Percentiles rank a stretch among this genome's conserved stretches.
Conservation (phyloP, 2,113 vertebrate genomes). For the Eulemur rufifrons region DNA sequence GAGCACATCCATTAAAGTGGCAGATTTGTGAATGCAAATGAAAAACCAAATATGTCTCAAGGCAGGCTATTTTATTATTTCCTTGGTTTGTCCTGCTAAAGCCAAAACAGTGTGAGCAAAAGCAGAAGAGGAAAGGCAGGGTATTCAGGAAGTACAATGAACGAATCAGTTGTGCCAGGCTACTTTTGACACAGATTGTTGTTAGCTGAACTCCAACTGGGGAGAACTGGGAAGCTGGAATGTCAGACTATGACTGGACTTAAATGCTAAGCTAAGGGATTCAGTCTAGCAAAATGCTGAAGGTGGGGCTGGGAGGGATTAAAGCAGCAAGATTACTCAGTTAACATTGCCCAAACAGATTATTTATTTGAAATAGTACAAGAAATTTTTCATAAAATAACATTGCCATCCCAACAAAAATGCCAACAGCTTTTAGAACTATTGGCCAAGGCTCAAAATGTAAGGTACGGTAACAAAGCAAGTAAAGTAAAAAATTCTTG, state of each 20-base stretch:
- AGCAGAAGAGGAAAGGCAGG: background rate
- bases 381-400: slow-evolving; percentile 26
- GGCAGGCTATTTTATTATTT: background rate
- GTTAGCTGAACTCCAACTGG: background rate
- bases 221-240: background rate
- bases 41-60: background rate
- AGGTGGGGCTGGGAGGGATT: background rate
- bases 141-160: background rate
- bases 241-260: background rate
- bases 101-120: background rate
- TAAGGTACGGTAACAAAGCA: background rate
- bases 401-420: background rate
- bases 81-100: slow-evolving; percentile 7
- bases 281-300: background rate
- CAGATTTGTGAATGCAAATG: background rate
- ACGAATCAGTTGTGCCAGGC: background rate
- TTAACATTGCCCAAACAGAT: background rate
- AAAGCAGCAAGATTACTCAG: background rate
- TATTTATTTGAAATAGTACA: slow-evolving; percentile 7
- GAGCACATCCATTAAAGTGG: background rate
- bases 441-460: background rate
- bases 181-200: background rate
- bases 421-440: background rate
- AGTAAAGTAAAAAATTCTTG: background rate
- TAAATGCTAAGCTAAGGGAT: background rate